Conservation (phyloP, 1,140 invertebrate genomes). For the Chironomus tepperi region DNA sequence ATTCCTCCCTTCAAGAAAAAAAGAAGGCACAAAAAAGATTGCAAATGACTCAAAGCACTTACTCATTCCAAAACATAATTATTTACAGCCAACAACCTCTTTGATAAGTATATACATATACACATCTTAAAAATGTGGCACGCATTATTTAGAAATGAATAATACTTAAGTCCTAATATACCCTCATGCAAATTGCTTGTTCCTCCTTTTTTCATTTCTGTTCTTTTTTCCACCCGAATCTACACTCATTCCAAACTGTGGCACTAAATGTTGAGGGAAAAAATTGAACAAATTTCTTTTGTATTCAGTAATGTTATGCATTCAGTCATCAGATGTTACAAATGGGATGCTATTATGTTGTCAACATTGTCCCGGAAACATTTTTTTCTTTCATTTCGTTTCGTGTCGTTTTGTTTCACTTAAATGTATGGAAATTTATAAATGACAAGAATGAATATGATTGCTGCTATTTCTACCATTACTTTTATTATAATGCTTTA, state of each 20-base stretch:
- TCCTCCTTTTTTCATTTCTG: not conserved
- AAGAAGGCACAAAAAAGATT: too few species aligned
- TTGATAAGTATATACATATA: too few species aligned
- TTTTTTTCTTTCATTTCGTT: not conserved
- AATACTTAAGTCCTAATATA: too few species aligned
- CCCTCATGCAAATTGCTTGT: not conserved
- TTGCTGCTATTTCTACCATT: too few species aligned
- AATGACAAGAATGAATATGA: too few species aligned
- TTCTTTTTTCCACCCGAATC: not conserved
- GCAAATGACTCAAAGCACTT: not conserved
- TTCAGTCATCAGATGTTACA: constrained; percentile 12
- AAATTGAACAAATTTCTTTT: not conserved
- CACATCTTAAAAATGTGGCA: too few species aligned
- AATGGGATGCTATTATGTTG: constrained; percentile 12
- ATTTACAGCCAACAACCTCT: not conserved
- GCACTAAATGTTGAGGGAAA: not conserved
- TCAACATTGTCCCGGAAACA: not conserved
- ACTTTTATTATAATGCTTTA: too few species aligned
- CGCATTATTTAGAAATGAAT: too few species aligned
- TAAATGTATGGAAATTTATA: not conserved
- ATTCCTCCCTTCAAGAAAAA: too few species aligned
- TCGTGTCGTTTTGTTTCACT: not conserved
- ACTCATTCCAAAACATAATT: not conserved
- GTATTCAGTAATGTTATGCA: not conserved
- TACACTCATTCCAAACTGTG: too few species aligned